Base-by-base conservation (phyloP, 1,140 invertebrate genomes). In the Meteorus sp. region DNA sequence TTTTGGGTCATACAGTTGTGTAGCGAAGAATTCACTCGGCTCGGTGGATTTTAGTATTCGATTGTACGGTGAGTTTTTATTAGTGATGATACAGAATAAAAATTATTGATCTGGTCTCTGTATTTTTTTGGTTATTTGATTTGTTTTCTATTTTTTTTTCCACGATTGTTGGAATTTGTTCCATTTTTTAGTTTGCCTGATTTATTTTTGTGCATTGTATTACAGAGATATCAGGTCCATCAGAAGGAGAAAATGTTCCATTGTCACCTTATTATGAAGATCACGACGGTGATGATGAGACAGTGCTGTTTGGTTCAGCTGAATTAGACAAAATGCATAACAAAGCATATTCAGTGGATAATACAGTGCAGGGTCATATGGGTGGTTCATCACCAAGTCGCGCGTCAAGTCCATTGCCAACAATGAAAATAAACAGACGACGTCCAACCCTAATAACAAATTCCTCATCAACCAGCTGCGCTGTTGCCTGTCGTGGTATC, bases 21-120 rank as follows among this genome's bases (percentile, higher is more conserved):
- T 94, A 33, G 92, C 93, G 3, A 94, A 94, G 68, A 98, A 97
- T 81, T 91, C 90, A 2, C 81, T 96, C 1, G 94, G 94, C 1
- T 91, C 91, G 72, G 92, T 93, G 20, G 91, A 94, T 68, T 92
- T 92, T 74, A 88, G 85, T 59, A 95, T 97, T 73, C 83, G 91
- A 61, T 79, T 98, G 27, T 95, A 95, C 76, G 92, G 94, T 96
- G 80, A 88, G 85, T 74, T 56, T 4, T 20, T 3, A 29, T 15
- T n/a, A n/a, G n/a, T n/a, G n/a, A n/a, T n/a, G n/a, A n/a, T n/a
- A n/a, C n/a, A n/a, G n/a, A n/a, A n/a, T n/a, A n/a, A n/a, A n/a
- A n/a, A n/a, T n/a, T n/a, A n/a, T n/a, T n/a, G n/a, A n/a, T n/a
- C n/a, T n/a, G n/a, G n/a, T n/a, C n/a, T n/a, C n/a, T n/a, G n/a